phyloP scores from a whole-genome alignment of 2,113 vertebrate genomes.

The Pelobates fuscus region DNA sequence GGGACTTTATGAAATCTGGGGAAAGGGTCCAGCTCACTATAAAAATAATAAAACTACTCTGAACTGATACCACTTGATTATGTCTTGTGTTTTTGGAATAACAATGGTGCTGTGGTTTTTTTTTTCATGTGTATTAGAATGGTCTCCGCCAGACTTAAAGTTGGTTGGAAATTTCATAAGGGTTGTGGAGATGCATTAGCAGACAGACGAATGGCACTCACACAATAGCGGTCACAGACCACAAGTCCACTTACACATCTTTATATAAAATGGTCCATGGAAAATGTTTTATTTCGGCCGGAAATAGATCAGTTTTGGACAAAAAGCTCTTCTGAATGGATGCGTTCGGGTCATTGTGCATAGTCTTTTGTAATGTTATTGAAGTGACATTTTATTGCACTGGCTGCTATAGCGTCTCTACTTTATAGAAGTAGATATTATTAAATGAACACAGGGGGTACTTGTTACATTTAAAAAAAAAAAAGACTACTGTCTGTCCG shows the following conservation, averaged over 20 bases:
- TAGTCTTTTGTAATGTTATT: no score
- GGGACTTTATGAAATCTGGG: background rate
- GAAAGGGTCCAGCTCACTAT: background rate
- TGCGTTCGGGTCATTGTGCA: no score
- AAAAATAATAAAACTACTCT: background rate
- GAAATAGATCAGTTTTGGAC: no score
- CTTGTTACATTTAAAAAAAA: no score
- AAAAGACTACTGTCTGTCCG: no score
- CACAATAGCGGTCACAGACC: background rate
- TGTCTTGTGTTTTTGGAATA: conserved; percentile 9
- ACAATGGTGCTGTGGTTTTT: background rate
- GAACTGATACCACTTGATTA: conserved; percentile 13
- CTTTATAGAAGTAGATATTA: no score
- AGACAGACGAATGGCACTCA: background rate
- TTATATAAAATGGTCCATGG: no score
- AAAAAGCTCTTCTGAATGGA: no score
- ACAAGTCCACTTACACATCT: background rate
- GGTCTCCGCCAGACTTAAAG: background rate
- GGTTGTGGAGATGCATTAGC: background rate
- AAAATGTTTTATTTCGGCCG: no score
- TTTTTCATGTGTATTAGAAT: conserved; percentile 19
- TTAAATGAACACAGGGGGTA: no score
- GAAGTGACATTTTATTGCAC: no score
- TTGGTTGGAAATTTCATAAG: conserved; percentile 4
- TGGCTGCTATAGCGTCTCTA: no score